A percentile compares a stretch with the other conserved stretches of the same genome.
phyloP scores from a whole-genome alignment of 1,140 invertebrate species.

The Drosophila tsacasi region DNA sequence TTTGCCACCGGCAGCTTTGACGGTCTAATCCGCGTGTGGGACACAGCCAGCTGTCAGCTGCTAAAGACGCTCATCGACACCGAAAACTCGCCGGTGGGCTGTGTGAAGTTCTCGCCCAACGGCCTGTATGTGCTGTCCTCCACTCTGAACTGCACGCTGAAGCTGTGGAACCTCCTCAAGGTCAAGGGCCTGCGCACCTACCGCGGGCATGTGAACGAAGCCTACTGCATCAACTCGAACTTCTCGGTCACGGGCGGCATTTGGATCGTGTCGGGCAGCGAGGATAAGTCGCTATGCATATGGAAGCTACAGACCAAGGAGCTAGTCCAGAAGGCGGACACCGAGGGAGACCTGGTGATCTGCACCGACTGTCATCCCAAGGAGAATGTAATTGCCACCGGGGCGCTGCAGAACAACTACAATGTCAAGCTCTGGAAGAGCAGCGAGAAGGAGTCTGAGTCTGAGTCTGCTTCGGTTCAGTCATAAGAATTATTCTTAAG shows the following conservation, averaged over 20 bases:
- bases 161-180: slow-evolving; percentile 64
- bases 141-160: slow-evolving; percentile 57
- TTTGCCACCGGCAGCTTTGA: slow-evolving; percentile 66
- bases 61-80: slow-evolving; percentile 61
- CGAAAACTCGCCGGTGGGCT: slow-evolving; percentile 61
- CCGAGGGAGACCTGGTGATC: slow-evolving; percentile 34
- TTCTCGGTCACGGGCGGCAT: slow-evolving; percentile 65
- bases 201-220: slow-evolving; percentile 50
- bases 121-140: slow-evolving; percentile 62
- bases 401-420: slow-evolving; percentile 16
- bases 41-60: slow-evolving; percentile 38
- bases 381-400: slow-evolving; percentile 56
- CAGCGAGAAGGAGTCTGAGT: slow-evolving; percentile 26
- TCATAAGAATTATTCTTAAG: not conserved
- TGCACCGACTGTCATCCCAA: slow-evolving; percentile 66
- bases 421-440: slow-evolving; percentile 59
- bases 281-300: slow-evolving; percentile 53
- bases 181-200: slow-evolving; percentile 62
- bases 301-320: slow-evolving; percentile 65
- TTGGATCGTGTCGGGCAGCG: slow-evolving; percentile 69
- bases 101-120: slow-evolving; percentile 65
- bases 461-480: not conserved
- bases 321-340: slow-evolving; percentile 53
- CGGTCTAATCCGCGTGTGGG: slow-evolving; percentile 66
- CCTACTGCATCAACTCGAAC: slow-evolving; percentile 57